Evolutionary conservation across 1,140 invertebrate genomes (phyloP).

Genomic region (Adoxophyes honmai): DNA sequence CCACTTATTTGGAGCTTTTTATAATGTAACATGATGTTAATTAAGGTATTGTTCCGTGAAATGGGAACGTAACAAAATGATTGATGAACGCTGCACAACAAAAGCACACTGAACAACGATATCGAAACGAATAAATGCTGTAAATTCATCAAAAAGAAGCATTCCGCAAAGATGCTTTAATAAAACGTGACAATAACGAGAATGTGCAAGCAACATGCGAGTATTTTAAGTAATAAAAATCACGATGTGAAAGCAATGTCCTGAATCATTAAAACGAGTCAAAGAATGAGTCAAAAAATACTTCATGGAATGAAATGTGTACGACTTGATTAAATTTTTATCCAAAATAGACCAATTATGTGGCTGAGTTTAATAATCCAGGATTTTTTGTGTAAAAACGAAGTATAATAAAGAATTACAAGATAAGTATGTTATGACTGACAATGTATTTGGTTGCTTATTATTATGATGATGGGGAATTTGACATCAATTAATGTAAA

Average conservation of each 20-base stretch:
- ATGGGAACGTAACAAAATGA: conserved; percentile 43
- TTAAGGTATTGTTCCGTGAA: conserved; percentile 17
- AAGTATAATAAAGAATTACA: no score
- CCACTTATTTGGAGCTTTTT: conserved; percentile 30
- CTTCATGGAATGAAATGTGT: no score
- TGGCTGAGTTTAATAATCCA: no score
- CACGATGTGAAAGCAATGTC: conserved; percentile 18
- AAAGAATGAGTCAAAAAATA: no score
- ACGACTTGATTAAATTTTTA: no score
- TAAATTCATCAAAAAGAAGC: conserved; percentile 47
- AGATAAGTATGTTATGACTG: no score
- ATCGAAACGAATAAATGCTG: conserved; percentile 46
- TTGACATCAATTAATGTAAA: no score
- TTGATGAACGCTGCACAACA: conserved; percentile 60
- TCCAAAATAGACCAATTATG: no score
- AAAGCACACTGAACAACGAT: conserved; percentile 56
- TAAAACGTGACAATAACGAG: conserved; percentile 42
- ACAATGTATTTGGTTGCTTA: no score
- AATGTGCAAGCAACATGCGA: conserved; percentile 66
- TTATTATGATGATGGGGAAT: no score
- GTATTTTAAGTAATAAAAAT: conserved; percentile 19
- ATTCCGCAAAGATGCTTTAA: conserved; percentile 56
- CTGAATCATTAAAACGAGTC: conserved; percentile 15
- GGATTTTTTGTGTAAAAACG: no score
- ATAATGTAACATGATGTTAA: conserved; percentile 23